Percentiles rank a stretch among this genome's conserved stretches.
These are phyloP conservation scores for Cyanocitta stelleri DNA, from an alignment of 2,113 vertebrate genomes.

Conservation along the genomic window DNA sequence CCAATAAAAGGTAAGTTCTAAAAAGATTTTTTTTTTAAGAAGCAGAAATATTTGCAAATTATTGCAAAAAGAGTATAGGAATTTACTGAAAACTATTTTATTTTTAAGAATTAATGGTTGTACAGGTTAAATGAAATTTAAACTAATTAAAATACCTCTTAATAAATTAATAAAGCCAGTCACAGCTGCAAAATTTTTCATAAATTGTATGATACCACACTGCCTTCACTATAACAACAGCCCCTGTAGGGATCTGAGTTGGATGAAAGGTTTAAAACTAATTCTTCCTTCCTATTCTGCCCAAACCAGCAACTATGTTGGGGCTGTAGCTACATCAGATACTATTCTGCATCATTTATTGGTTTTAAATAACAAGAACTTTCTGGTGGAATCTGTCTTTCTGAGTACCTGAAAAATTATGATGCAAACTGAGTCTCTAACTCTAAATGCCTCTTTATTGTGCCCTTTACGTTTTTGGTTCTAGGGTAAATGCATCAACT, in stretches of 20 bases:
- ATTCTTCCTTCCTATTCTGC: not conserved
- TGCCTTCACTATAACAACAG: not conserved
- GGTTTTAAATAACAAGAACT: not conserved
- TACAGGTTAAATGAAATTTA: not conserved
- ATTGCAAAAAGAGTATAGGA: not conserved
- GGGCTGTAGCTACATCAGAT: not conserved
- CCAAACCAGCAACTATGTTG: not conserved
- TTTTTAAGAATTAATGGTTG: not conserved
- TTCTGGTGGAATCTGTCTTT: not conserved
- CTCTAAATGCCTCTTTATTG: not conserved
- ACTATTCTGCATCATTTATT: not conserved
- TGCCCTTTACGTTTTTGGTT: not conserved
- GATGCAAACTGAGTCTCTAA: not conserved
- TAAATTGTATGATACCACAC: not conserved
- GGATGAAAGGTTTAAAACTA: not conserved
- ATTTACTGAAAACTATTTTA: not conserved
- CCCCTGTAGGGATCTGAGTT: not conserved
- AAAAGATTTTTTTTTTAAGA: not conserved
- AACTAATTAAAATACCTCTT: not conserved
- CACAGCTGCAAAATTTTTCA: not conserved
- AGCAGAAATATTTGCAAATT: not conserved
- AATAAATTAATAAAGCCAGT: not conserved
- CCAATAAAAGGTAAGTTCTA: not conserved
- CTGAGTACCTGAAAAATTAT: not conserved
- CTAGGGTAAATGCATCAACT: not conserved